A percentile compares a stretch with the other conserved stretches of the same genome.
These are phyloP conservation scores for Indicator maculatus DNA, from an alignment of 2,113 vertebrate species.

Conservation along the genomic window DNA sequence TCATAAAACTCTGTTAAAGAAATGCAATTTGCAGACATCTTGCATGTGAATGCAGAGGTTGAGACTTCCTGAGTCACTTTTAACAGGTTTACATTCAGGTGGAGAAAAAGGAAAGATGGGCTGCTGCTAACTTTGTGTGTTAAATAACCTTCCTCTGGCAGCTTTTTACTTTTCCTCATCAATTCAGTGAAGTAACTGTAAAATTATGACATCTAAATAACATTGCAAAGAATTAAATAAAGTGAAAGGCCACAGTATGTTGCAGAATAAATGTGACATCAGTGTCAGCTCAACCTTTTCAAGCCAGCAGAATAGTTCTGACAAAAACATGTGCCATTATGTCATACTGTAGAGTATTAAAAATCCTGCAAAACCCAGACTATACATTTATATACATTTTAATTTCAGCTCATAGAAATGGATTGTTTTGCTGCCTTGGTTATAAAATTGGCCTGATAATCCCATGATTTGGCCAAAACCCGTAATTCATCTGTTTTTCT, in stretches of 20 bases:
- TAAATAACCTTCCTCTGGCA: not conserved
- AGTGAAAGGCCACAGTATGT: not conserved
- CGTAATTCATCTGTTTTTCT: constrained; percentile 57
- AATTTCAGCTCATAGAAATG: constrained; percentile 40
- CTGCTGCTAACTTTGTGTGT: not conserved
- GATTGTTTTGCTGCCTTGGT: constrained; percentile 48
- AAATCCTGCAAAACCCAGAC: not conserved
- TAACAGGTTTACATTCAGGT: not conserved
- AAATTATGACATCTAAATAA: constrained; percentile 37
- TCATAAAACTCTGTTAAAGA: not conserved
- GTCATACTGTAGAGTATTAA: not conserved
- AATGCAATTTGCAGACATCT: not conserved
- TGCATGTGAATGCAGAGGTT: not conserved
- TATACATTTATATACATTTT: constrained; percentile 7
- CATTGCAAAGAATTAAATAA: not conserved
- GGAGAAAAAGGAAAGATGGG: not conserved
- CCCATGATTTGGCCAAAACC: constrained; percentile 44
- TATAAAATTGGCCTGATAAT: constrained; percentile 42
- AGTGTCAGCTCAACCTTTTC: not conserved
- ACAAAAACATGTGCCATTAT: constrained; percentile 12
- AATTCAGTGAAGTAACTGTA: not conserved
- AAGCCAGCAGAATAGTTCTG: constrained; percentile 26
- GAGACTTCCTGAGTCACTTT: not conserved
- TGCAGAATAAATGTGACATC: constrained; percentile 27
- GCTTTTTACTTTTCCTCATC: not conserved